These are phyloP conservation scores for Calycopis cecrops DNA, from an alignment of 1,140 invertebrate genomes.

Conservation along the genomic window DNA sequence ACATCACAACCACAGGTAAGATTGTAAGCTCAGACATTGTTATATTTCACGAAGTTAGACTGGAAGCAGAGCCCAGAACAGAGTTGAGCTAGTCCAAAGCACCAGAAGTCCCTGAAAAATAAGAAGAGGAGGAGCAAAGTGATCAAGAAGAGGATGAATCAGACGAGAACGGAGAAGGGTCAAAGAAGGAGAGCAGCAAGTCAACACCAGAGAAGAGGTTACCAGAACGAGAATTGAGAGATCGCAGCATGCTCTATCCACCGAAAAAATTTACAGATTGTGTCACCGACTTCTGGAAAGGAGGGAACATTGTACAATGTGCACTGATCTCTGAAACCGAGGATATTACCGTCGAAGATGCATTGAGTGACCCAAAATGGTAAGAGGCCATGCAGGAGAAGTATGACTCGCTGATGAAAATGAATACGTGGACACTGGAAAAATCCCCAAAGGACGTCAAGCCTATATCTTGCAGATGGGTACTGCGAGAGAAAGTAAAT, in stretches of 20 bases:
- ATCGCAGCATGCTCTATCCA: background rate
- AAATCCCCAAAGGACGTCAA: background rate
- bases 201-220: no score
- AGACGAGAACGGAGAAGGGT: no score
- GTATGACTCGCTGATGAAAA: background rate
- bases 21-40: background rate
- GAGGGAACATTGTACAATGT: background rate
- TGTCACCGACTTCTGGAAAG: background rate
- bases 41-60: background rate
- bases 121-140: no score
- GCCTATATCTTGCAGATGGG: slow-evolving; percentile 2
- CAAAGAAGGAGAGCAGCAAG: no score
- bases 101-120: no score
- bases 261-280: background rate
- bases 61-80: background rate
- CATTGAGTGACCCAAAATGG: background rate
- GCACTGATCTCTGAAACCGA: background rate
- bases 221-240: no score
- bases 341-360: background rate
- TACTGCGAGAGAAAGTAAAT: slow-evolving; percentile 7
- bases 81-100: background rate
- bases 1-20: background rate
- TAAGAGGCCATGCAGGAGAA: background rate
- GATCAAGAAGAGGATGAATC: background rate
- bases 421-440: background rate